These are phyloP conservation scores for Cyclophora punctaria DNA, from an alignment of 2,888 invertebrate genomes.

Conservation along the genomic window DNA sequence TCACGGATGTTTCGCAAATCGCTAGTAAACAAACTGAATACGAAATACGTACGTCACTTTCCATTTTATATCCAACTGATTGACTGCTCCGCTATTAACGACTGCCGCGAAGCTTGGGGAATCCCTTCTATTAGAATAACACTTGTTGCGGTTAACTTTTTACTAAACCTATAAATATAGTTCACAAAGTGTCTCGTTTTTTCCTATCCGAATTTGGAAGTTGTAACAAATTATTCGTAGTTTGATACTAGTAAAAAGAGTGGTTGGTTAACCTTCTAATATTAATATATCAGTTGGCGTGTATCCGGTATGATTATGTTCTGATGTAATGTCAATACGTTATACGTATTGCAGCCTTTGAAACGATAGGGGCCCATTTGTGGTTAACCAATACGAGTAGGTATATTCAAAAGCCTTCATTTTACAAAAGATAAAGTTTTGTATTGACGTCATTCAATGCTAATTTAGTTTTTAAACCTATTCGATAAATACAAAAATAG, in stretches of 20 bases:
- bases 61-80: slow-evolving; percentile 23
- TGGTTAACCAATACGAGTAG: slow-evolving; percentile 20
- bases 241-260: slow-evolving; percentile 27
- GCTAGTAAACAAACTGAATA: slow-evolving; percentile 33
- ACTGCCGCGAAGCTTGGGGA: too few species aligned
- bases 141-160: too few species aligned
- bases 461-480: slow-evolving; percentile 6
- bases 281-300: slow-evolving; percentile 34
- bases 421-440: slow-evolving; percentile 5
- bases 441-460: slow-evolving; percentile 13
- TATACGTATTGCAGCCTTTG: slow-evolving; percentile 19
- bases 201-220: too few species aligned
- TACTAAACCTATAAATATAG: too few species aligned
- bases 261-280: slow-evolving; percentile 45
- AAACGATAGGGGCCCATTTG: slow-evolving; percentile 27
- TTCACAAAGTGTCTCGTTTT: too few species aligned
- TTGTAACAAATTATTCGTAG: slow-evolving; percentile 10
- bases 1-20: slow-evolving; percentile 35
- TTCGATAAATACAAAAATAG: slow-evolving; percentile 7
- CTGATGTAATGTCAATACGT: slow-evolving; percentile 49
- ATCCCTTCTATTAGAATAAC: too few species aligned
- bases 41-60: slow-evolving; percentile 31
- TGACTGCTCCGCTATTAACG: too few species aligned
- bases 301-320: slow-evolving; percentile 55
- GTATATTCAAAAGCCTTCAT: slow-evolving; percentile 7